Conservation (phyloP, 2,113 vertebrate species). For the Scatophagus argus region DNA sequence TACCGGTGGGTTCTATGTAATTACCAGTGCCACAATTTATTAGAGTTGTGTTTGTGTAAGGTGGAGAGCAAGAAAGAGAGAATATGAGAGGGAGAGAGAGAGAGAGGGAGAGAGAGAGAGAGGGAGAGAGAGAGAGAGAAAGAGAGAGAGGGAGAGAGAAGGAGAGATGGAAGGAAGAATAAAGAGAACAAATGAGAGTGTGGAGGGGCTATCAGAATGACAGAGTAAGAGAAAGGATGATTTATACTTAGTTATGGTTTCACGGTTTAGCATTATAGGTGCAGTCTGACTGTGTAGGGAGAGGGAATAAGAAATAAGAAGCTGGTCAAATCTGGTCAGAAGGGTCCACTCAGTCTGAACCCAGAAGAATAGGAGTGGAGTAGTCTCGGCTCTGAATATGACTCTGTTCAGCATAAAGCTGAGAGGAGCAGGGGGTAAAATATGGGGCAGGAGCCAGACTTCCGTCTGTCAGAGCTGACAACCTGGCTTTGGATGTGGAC, state of each 20-base stretch:
- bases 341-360: slow-evolving; percentile 31
- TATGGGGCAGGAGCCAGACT: slow-evolving; percentile 37
- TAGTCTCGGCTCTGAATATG: slow-evolving; percentile 3
- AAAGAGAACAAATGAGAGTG: slow-evolving; percentile 56
- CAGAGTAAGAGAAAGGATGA: slow-evolving; percentile 68
- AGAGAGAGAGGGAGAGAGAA: slow-evolving; percentile 48
- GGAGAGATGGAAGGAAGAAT: slow-evolving; percentile 25
- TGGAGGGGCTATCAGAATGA: slow-evolving; percentile 57
- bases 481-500: slow-evolving; percentile 46
- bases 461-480: slow-evolving; percentile 46
- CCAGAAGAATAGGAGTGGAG: slow-evolving; percentile 28
- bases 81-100: slow-evolving; percentile 52
- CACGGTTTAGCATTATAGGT: slow-evolving; percentile 49
- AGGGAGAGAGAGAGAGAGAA: slow-evolving; percentile 46
- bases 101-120: slow-evolving; percentile 35
- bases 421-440: neutral
- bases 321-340: slow-evolving; percentile 42
- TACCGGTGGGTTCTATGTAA: slow-evolving; percentile 82
- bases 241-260: slow-evolving; percentile 72
- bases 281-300: slow-evolving; percentile 23
- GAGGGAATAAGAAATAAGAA: slow-evolving; percentile 46
- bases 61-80: slow-evolving; percentile 56
- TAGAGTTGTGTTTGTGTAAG: slow-evolving; percentile 79
- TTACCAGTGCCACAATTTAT: slow-evolving; percentile 81
- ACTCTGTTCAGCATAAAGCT: slow-evolving; percentile 41